Evolutionary conservation across 2,797 vertebrate genomes (phyloP).

Genomic region (Chloroceryle amazona): DNA sequence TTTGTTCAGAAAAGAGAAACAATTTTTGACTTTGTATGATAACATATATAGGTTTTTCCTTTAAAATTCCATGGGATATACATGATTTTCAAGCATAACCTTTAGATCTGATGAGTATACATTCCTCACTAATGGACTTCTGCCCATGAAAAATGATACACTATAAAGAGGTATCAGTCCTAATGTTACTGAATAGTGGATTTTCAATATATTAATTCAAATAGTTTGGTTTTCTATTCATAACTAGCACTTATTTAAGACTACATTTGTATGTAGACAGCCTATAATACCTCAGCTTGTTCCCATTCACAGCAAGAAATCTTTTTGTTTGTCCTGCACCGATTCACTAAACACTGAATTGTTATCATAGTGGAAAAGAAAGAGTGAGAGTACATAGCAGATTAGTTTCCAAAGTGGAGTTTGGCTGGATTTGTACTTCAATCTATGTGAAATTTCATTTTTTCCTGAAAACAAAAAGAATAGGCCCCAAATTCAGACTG

Average conservation of each 20-base stretch:
- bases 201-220: not conserved
- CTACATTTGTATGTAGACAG: not conserved
- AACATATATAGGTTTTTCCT: constrained; percentile 22
- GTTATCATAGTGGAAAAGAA: not conserved
- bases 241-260: not conserved
- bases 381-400: not conserved
- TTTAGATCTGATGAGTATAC: not conserved
- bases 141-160: not conserved
- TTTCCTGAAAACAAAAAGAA: not conserved
- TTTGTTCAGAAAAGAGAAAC: constrained; percentile 18
- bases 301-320: not conserved
- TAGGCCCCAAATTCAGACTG: not conserved
- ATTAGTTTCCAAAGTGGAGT: not conserved
- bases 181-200: not conserved
- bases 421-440: not conserved
- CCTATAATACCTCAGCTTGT: not conserved
- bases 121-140: not conserved
- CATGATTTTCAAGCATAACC: constrained; percentile 31
- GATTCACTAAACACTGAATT: not conserved
- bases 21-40: constrained; percentile 2
- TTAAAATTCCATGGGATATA: constrained; percentile 10
- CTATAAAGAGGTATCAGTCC: not conserved
- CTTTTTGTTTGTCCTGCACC: not conserved
- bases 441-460: not conserved
- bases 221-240: not conserved